phyloP scores from a whole-genome alignment of 2,888 invertebrate species.

The Alloplasta piceator region DNA sequence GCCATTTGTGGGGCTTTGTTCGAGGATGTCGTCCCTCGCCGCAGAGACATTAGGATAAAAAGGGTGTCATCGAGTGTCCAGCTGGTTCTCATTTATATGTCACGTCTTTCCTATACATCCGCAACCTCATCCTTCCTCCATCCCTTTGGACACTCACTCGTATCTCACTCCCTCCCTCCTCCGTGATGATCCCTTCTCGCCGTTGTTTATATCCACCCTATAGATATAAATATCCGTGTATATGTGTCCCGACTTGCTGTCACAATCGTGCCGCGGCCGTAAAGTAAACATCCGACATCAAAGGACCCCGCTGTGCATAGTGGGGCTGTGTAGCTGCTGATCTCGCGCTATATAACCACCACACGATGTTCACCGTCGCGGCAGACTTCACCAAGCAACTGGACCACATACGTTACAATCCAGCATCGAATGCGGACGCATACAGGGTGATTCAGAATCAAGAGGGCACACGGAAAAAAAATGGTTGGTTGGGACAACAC shows the following conservation, averaged over 20 bases:
- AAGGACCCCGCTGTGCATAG: constrained; percentile 68
- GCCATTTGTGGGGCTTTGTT: constrained; percentile 17
- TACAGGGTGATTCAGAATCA: not conserved
- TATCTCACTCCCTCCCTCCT: not conserved
- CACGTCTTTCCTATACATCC: constrained; percentile 53
- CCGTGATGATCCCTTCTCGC: not conserved
- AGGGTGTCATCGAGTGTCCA: constrained; percentile 49
- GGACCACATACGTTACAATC: constrained; percentile 46
- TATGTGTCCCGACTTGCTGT: constrained; percentile 62
- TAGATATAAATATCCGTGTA: constrained; percentile 3
- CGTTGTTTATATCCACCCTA: not conserved
- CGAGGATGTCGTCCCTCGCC: constrained; percentile 24
- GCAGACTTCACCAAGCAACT: constrained; percentile 35
- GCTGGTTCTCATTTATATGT: constrained; percentile 71
- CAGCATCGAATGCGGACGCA: constrained; percentile 18
- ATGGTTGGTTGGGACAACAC: too few relatives aligned
- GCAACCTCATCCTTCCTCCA: not conserved
- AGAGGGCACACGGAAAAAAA: too few relatives aligned
- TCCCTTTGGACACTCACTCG: not conserved
- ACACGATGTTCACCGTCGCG: constrained; percentile 44
- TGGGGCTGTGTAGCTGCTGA: constrained; percentile 27
- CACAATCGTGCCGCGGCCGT: constrained; percentile 74
- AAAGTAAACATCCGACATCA: constrained; percentile 77
- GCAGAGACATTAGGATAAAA: constrained; percentile 14
- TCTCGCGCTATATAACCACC: constrained; percentile 17